Evolutionary conservation across 2,797 vertebrate species (phyloP).

Genomic region (Sciaenops ocellatus): DNA sequence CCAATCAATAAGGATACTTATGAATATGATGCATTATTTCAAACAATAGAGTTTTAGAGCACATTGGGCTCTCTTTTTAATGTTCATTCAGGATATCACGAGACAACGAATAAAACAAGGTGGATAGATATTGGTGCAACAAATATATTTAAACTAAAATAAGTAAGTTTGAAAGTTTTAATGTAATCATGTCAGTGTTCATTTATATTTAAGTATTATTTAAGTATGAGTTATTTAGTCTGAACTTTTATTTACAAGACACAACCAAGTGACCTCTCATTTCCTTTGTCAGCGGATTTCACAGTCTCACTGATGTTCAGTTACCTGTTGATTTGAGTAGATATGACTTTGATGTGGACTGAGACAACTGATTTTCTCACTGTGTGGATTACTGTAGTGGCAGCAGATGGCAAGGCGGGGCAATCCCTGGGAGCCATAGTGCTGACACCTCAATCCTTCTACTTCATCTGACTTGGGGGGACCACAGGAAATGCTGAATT

Average conservation of each 20-base stretch:
- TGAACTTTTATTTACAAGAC: background rate
- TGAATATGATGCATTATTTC: background rate
- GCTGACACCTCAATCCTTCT: slow-evolving; percentile 79
- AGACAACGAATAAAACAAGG: background rate
- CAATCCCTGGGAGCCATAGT: slow-evolving; percentile 81
- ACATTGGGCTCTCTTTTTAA: background rate
- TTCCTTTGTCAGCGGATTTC: slow-evolving; percentile 40
- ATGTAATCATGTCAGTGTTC: background rate
- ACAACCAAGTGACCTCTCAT: background rate
- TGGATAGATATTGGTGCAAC: background rate
- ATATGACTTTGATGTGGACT: slow-evolving; percentile 79
- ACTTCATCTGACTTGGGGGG: slow-evolving; percentile 53
- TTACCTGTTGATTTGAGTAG: slow-evolving; percentile 72
- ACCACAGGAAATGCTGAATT: slow-evolving; percentile 50
- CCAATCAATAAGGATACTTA: background rate
- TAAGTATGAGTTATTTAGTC: background rate
- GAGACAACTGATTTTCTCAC: slow-evolving; percentile 85
- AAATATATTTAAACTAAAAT: background rate
- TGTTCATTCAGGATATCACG: background rate
- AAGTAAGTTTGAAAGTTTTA: background rate
- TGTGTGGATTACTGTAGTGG: slow-evolving; percentile 81
- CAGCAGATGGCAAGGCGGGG: slow-evolving; percentile 87
- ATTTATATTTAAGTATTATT: slow-evolving; percentile 1
- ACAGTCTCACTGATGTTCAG: slow-evolving; percentile 62
- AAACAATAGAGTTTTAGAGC: background rate